A percentile compares a stretch with the other conserved stretches of the same genome.
Conservation (phyloP, 2,113 vertebrate genomes). For the Strix aluco region DNA sequence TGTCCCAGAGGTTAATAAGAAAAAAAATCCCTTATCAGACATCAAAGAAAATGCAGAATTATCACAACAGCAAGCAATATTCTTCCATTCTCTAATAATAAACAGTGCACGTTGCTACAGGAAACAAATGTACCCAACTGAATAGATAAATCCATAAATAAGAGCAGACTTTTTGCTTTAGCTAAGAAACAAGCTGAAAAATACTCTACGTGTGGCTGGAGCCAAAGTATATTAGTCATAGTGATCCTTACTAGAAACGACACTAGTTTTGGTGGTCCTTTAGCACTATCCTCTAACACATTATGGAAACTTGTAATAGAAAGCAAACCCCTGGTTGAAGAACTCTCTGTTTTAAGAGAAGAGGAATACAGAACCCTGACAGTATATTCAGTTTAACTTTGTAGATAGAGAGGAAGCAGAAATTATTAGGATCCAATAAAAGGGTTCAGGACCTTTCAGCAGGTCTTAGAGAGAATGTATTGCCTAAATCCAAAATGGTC, state of each 20-base stretch:
- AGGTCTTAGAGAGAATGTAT: not conserved
- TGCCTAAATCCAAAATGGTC: not conserved
- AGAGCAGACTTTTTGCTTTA: slow-evolving; percentile 13
- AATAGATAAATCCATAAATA: slow-evolving; percentile 48
- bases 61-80: slow-evolving; percentile 47
- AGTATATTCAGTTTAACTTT: not conserved
- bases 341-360: not conserved
- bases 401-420: not conserved
- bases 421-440: not conserved
- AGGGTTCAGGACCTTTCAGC: not conserved
- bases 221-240: not conserved
- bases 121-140: slow-evolving; percentile 45
- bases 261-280: not conserved
- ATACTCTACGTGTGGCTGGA: not conserved
- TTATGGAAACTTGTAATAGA: not conserved
- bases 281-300: not conserved
- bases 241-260: not conserved
- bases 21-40: slow-evolving; percentile 27
- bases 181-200: slow-evolving; percentile 8
- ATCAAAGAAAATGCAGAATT: slow-evolving; percentile 60
- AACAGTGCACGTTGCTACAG: slow-evolving; percentile 26
- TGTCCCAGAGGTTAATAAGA: slow-evolving; percentile 53
- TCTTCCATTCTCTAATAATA: slow-evolving; percentile 51
- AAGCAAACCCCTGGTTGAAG: not conserved
- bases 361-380: not conserved